phyloP scores from a whole-genome alignment of 2,797 vertebrate species.

The Lagocephalus sceleratus region DNA sequence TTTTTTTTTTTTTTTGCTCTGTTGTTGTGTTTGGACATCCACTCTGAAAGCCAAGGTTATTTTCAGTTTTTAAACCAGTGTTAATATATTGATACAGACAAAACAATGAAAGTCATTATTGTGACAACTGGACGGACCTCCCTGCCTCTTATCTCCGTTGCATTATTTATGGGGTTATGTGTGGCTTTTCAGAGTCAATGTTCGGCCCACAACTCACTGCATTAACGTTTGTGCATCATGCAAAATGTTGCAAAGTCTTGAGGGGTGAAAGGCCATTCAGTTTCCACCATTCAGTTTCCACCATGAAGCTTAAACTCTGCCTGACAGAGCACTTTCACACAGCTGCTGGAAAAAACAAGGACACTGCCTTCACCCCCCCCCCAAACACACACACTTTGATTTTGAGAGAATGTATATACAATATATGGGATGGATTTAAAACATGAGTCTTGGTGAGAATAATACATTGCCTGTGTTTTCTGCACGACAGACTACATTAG shows the following conservation, averaged over 20 bases:
- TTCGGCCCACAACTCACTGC: constrained; percentile 30
- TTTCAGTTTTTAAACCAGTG: no score
- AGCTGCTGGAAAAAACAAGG: no score
- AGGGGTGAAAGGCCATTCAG: constrained; percentile 44
- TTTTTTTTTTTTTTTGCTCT: no score
- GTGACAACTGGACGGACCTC: neutral
- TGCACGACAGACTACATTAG: constrained; percentile 16
- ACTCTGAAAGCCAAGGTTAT: no score
- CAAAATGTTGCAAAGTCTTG: constrained; percentile 31
- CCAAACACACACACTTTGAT: no score
- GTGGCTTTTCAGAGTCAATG: constrained; percentile 26
- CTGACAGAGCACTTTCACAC: constrained; percentile 17
- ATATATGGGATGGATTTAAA: neutral
- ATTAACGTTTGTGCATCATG: constrained; percentile 63
- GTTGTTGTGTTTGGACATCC: no score
- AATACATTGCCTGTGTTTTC: constrained; percentile 13
- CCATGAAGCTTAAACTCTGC: constrained; percentile 38
- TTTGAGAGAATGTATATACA: no score
- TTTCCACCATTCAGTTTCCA: constrained; percentile 29
- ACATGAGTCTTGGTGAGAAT: constrained; percentile 11
- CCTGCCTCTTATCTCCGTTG: constrained; percentile 37
- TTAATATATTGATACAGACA: no score
- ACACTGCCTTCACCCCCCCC: no score
- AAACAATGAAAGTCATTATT: neutral
- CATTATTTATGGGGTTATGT: constrained; percentile 37